Evolutionary conservation across 2,797 vertebrate species (phyloP).

Genomic region (Chelonia mydas): DNA sequence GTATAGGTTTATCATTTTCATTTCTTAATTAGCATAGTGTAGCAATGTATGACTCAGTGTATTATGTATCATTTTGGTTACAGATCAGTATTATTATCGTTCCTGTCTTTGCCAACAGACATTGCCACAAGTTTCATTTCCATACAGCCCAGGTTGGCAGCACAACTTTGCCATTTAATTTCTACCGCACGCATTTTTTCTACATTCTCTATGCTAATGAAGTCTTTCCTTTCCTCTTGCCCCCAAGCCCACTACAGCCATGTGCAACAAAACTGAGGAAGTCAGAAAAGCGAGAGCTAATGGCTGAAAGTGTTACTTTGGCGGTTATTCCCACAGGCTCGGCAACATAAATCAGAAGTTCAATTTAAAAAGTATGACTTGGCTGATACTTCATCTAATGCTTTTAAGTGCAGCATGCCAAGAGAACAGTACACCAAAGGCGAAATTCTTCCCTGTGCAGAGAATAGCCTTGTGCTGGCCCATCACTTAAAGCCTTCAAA

Average conservation of each 20-base stretch:
- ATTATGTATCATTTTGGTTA: neutral
- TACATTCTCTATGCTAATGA: neutral
- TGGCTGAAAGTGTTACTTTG: neutral
- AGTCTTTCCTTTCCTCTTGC: neutral
- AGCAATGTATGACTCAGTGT: neutral
- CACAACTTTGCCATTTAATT: neutral
- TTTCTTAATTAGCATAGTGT: slow-evolving; percentile 3
- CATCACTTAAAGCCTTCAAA: neutral
- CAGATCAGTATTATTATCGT: neutral
- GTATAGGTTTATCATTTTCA: neutral
- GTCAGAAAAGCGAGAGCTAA: neutral
- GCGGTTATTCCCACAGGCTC: neutral
- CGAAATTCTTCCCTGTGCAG: neutral
- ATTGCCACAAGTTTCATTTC: neutral
- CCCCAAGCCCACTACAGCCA: neutral
- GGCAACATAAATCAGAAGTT: neutral
- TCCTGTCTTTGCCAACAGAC: neutral
- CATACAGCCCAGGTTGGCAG: neutral
- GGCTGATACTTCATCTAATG: neutral
- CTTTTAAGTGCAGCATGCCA: slow-evolving; percentile 9
- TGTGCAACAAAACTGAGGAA: neutral
- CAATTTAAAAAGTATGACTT: slow-evolving; percentile 19
- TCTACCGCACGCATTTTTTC: neutral
- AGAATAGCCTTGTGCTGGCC: neutral
- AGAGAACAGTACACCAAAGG: slow-evolving; percentile 4